Evolutionary conservation across 2,888 invertebrate genomes (phyloP).

Genomic region (Cantharis flavilabris): DNA sequence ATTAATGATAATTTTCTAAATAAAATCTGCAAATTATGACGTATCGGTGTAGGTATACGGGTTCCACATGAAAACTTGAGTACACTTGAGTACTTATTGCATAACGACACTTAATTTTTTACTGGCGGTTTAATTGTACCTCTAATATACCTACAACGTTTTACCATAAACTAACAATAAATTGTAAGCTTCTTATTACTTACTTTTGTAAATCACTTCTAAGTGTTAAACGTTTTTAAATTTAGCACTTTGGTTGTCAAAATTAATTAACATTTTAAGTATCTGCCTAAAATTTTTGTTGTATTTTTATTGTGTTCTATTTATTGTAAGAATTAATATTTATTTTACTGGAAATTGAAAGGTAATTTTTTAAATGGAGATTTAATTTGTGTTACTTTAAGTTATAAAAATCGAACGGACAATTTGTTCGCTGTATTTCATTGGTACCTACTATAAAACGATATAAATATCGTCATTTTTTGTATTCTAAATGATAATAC

Average conservation of each 20-base stretch:
- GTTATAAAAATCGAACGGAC: neutral
- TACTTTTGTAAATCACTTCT: neutral
- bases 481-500: neutral
- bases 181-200: neutral
- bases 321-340: neutral
- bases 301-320: neutral
- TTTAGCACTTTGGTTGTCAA: neutral
- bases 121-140: neutral
- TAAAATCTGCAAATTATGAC: neutral
- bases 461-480: neutral
- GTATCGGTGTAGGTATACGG: neutral
- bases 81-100: neutral
- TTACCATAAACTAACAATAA: neutral
- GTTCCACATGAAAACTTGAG: neutral
- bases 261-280: neutral
- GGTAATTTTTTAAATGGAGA: neutral
- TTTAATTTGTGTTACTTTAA: neutral
- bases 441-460: neutral
- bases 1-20: neutral
- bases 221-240: neutral
- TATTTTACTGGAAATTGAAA: neutral
- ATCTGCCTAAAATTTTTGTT: neutral
- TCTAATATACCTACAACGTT: neutral
- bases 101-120: neutral
- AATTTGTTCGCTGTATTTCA: neutral